These are phyloP conservation scores for Ophion obscuratus DNA, from an alignment of 2,888 invertebrate genomes.

Conservation along the genomic window DNA sequence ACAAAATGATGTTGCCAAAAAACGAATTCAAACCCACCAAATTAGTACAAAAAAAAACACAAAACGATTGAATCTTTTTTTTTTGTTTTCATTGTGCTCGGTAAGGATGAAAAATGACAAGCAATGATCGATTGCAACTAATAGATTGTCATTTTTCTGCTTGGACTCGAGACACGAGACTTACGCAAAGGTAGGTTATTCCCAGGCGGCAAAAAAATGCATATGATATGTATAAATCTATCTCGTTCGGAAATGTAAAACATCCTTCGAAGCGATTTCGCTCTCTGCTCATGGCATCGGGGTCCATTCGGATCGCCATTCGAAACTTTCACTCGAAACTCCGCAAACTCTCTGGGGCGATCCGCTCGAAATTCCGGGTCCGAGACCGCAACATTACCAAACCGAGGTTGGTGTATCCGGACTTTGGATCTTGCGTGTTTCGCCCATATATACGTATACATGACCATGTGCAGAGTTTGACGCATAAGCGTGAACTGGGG, in stretches of 20 bases:
- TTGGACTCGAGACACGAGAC: background rate
- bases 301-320: conserved; percentile 34
- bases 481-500: conserved; percentile 37
- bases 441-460: background rate
- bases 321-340: conserved; percentile 66
- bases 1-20: background rate
- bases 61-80: background rate
- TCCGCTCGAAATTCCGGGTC: conserved; percentile 57
- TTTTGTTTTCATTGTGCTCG: background rate
- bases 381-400: conserved; percentile 54
- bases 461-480: background rate
- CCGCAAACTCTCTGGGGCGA: conserved; percentile 33
- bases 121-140: background rate
- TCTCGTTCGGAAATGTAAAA: conserved; percentile 26
- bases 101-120: background rate
- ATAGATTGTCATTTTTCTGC: background rate
- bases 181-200: conserved; percentile 4
- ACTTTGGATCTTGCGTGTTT: conserved; percentile 30
- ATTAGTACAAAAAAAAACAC: background rate
- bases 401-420: conserved; percentile 49
- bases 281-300: conserved; percentile 4
- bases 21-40: background rate
- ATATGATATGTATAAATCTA: conserved; percentile 3
- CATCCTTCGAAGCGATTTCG: conserved; percentile 16
- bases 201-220: conserved; percentile 2